Conservation (phyloP, 2,888 invertebrate species). For the Drosophila prostipennis region DNA sequence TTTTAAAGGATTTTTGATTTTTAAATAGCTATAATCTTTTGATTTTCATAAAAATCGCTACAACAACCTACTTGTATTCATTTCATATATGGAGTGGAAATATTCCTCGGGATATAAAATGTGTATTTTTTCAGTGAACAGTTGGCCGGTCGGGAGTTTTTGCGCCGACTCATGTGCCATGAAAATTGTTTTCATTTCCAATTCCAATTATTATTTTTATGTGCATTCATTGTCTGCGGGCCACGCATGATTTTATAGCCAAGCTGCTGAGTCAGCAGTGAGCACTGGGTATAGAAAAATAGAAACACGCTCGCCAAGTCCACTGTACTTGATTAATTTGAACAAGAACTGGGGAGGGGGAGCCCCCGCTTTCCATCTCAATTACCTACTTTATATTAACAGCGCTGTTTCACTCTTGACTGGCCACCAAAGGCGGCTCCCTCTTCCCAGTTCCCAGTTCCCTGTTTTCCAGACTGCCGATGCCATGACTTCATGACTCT, state of each 20-base stretch:
- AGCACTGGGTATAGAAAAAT: not conserved
- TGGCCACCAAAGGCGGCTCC: conserved; percentile 32
- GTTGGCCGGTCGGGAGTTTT: conserved; percentile 21
- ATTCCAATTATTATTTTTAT: conserved; percentile 81
- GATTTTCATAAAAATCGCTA: too few species aligned
- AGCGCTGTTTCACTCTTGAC: conserved; percentile 53
- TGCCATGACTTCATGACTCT: conserved; percentile 74
- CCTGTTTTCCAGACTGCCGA: conserved; percentile 22
- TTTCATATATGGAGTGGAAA: too few species aligned
- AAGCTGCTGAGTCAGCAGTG: conserved; percentile 65
- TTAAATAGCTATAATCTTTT: too few species aligned
- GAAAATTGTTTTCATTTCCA: conserved; percentile 77
- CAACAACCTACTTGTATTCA: too few species aligned
- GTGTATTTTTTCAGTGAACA: not conserved
- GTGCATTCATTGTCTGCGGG: conserved; percentile 70
- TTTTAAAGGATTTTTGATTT: too few species aligned
- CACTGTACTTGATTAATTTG: conserved; percentile 79
- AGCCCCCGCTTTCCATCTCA: conserved; percentile 52
- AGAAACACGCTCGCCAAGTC: conserved; percentile 23
- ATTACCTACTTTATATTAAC: conserved; percentile 75
- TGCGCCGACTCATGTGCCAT: conserved; percentile 69
- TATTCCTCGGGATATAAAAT: not conserved
- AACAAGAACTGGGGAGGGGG: conserved; percentile 56
- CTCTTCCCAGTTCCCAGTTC: too few species aligned
- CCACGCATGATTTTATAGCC: conserved; percentile 69